Evolutionary conservation across 2,113 vertebrate species (phyloP).

Genomic region (Ginglymostoma cirratum): DNA sequence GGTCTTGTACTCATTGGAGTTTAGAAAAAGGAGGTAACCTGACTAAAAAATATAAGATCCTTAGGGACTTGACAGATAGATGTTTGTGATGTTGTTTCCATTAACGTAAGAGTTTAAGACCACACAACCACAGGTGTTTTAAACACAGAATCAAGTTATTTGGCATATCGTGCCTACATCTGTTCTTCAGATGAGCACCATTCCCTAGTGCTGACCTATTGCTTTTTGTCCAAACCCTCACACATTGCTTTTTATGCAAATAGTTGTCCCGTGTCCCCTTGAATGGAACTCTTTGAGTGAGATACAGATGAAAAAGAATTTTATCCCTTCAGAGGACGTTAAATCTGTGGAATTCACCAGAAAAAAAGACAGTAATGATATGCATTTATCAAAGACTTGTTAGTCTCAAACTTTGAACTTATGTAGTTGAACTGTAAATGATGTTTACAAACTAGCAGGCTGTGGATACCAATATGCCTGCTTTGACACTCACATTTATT

Average conservation of each 20-base stretch:
- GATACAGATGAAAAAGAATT: too few species aligned
- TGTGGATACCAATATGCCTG: background rate
- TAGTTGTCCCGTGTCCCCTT: background rate
- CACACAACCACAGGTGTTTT: background rate
- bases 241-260: too few species aligned
- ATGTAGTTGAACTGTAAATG: background rate
- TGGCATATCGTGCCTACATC: background rate
- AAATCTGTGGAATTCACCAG: too few species aligned
- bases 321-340: too few species aligned
- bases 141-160: background rate
- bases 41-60: too few species aligned
- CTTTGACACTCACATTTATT: background rate
- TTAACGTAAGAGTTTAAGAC: too few species aligned
- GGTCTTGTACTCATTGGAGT: too few species aligned
- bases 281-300: background rate
- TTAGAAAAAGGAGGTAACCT: too few species aligned
- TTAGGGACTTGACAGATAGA: too few species aligned
- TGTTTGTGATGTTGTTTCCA: too few species aligned
- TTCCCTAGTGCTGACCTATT: too few species aligned
- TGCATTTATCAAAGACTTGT: background rate
- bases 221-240: too few species aligned
- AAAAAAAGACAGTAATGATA: background rate
- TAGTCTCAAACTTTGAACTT: background rate
- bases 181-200: background rate
- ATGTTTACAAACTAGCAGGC: background rate